These are phyloP conservation scores for Microtus montanus DNA, from an alignment of 2,113 vertebrate genomes.

Conservation along the genomic window DNA sequence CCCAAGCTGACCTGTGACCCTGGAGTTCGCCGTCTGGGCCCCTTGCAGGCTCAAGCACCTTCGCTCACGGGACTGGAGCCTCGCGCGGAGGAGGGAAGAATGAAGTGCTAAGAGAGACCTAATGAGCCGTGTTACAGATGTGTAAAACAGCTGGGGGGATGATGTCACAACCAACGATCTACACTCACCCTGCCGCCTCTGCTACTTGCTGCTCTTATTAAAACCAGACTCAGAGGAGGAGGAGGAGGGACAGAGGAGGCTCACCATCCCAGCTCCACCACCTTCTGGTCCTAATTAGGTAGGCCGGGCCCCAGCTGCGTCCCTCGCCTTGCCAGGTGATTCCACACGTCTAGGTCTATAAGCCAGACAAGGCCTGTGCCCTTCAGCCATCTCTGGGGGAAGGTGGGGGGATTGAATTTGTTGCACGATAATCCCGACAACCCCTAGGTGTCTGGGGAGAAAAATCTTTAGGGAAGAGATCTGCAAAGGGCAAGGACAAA, in stretches of 20 bases:
- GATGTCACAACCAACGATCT: conserved; percentile 81
- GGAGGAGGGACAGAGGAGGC: conserved; percentile 78
- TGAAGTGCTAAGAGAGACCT: conserved; percentile 85
- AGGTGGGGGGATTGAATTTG: background rate
- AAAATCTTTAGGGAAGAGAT: background rate
- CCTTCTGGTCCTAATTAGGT: conserved; percentile 84
- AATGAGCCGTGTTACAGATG: conserved; percentile 82
- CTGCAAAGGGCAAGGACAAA: conserved; percentile 26
- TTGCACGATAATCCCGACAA: conserved; percentile 31
- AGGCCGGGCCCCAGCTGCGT: conserved; percentile 82
- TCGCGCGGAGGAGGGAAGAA: conserved; percentile 77
- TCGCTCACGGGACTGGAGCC: conserved; percentile 74
- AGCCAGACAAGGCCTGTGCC: conserved; percentile 72
- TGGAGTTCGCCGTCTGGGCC: conserved; percentile 54
- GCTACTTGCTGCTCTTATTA: conserved; percentile 86
- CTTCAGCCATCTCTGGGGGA: conserved; percentile 46
- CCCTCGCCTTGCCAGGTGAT: conserved; percentile 61
- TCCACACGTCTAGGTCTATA: conserved; percentile 69
- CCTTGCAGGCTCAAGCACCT: conserved; percentile 60
- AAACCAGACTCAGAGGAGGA: conserved; percentile 84
- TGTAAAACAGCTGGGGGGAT: conserved; percentile 86
- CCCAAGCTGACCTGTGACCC: conserved; percentile 57
- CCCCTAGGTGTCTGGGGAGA: background rate
- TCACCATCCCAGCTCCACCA: conserved; percentile 67
- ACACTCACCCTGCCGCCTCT: conserved; percentile 81